Evolutionary conservation across 2,113 vertebrate genomes (phyloP).

Genomic region (Ammodytes dubius): DNA sequence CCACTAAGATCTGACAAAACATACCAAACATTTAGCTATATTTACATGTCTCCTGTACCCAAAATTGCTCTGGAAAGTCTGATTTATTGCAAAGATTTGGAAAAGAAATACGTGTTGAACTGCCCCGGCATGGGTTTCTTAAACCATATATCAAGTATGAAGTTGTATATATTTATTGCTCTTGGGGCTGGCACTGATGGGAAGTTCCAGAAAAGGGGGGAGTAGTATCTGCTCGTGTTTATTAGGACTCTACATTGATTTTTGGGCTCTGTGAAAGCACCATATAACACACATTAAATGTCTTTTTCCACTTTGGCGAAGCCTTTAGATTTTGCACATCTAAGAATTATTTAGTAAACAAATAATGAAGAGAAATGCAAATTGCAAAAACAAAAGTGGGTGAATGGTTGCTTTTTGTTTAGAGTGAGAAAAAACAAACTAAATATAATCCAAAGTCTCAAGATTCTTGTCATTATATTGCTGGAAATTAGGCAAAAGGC

Average conservation of each 20-base stretch:
- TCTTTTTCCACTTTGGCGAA: background rate
- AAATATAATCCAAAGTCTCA: constrained; percentile 62
- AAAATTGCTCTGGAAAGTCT: background rate
- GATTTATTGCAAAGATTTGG: constrained; percentile 37
- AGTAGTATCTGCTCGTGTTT: constrained; percentile 32
- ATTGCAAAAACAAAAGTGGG: constrained; percentile 31
- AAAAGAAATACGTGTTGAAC: constrained; percentile 21
- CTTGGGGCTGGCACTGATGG: constrained; percentile 22
- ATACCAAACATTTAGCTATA: background rate
- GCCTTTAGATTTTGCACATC: background rate
- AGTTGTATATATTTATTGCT: constrained; percentile 38
- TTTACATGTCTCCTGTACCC: background rate
- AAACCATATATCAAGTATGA: constrained; percentile 20
- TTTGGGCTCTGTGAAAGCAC: constrained; percentile 18
- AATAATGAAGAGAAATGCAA: constrained; percentile 47
- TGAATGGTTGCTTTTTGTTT: constrained; percentile 69
- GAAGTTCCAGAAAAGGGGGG: constrained; percentile 35
- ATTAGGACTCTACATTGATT: constrained; percentile 11
- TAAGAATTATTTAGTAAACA: constrained; percentile 45
- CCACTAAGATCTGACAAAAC: constrained; percentile 7
- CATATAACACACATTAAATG: background rate
- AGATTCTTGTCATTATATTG: constrained; percentile 65
- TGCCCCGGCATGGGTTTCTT: constrained; percentile 1
- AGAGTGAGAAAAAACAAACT: constrained; percentile 62
- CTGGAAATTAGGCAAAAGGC: constrained; percentile 51